phyloP scores from a whole-genome alignment of 1,140 invertebrate species.

The Maconellicoccus hirsutus region DNA sequence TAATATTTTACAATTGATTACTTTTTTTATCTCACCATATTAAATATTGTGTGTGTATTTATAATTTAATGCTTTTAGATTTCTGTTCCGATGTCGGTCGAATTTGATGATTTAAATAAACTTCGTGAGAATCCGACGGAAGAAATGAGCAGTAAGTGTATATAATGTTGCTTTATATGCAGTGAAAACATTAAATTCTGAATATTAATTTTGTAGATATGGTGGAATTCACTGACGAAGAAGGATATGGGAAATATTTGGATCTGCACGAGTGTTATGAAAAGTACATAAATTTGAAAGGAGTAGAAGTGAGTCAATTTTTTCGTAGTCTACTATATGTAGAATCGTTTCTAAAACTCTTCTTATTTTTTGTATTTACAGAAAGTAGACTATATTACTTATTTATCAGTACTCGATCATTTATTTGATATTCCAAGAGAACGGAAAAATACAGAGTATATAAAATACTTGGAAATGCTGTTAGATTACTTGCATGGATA shows the following conservation, averaged over 20 bases:
- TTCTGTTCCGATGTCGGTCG: slow-evolving; percentile 88
- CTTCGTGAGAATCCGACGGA: slow-evolving; percentile 75
- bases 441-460: slow-evolving; percentile 85
- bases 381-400: slow-evolving; percentile 94
- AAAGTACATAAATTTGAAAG: slow-evolving; percentile 93
- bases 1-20: slow-evolving; percentile 26
- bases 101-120: slow-evolving; percentile 91
- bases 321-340: neutral
- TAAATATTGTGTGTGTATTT: no score
- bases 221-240: slow-evolving; percentile 98
- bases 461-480: slow-evolving; percentile 71
- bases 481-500: slow-evolving; percentile 84
- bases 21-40: no score
- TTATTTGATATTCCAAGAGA: slow-evolving; percentile 93
- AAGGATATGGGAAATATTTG: slow-evolving; percentile 97
- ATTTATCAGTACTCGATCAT: slow-evolving; percentile 88
- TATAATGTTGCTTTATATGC: slow-evolving; percentile 12
- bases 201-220: slow-evolving; percentile 45
- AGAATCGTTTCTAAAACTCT: neutral
- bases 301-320: slow-evolving; percentile 59
- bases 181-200: slow-evolving; percentile 23
- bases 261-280: slow-evolving; percentile 97
- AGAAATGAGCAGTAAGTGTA: slow-evolving; percentile 47
- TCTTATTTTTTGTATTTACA: slow-evolving; percentile 37
- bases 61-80: slow-evolving; percentile 40